These are phyloP conservation scores for Philereme transversata DNA, from an alignment of 2,888 invertebrate genomes.

Conservation along the genomic window DNA sequence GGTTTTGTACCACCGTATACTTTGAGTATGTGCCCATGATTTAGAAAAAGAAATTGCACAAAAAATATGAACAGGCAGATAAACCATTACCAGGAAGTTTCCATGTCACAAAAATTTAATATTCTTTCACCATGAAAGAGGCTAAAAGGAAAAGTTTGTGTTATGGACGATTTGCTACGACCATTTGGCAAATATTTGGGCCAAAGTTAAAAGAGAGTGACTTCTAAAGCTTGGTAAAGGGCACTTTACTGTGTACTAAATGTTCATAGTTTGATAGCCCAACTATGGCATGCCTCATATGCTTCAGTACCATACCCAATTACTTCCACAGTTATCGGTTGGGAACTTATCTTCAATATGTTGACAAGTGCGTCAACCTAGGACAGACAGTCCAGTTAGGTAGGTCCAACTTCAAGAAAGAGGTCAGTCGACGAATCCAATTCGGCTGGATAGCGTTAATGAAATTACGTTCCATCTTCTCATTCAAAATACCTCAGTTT, in stretches of 20 bases:
- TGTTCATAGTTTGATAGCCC: conserved; percentile 44
- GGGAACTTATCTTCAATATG: too few species aligned
- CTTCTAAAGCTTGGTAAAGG: conserved; percentile 50
- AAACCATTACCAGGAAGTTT: conserved; percentile 45
- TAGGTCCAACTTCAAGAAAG: too few species aligned
- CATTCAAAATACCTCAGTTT: too few species aligned
- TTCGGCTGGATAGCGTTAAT: too few species aligned
- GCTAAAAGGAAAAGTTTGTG: conserved; percentile 55
- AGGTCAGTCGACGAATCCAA: too few species aligned
- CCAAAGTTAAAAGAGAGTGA: conserved; percentile 54
- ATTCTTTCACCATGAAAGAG: conserved; percentile 50
- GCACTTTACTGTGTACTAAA: conserved; percentile 47
- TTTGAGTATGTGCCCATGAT: conserved; percentile 3
- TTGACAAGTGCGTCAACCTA: too few species aligned
- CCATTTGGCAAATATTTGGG: conserved; percentile 62
- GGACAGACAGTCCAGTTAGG: too few species aligned
- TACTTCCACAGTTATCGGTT: too few species aligned
- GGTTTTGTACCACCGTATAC: too few species aligned
- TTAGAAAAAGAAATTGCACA: conserved; percentile 29
- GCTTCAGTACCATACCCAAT: too few species aligned
- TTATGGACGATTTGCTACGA: conserved; percentile 60
- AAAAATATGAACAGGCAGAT: conserved; percentile 37
- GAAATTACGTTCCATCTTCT: too few species aligned
- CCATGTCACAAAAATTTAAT: conserved; percentile 60
- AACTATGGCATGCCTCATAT: conserved; percentile 1